Conservation (phyloP, 2,797 vertebrate genomes). For the Vireo griseus region DNA sequence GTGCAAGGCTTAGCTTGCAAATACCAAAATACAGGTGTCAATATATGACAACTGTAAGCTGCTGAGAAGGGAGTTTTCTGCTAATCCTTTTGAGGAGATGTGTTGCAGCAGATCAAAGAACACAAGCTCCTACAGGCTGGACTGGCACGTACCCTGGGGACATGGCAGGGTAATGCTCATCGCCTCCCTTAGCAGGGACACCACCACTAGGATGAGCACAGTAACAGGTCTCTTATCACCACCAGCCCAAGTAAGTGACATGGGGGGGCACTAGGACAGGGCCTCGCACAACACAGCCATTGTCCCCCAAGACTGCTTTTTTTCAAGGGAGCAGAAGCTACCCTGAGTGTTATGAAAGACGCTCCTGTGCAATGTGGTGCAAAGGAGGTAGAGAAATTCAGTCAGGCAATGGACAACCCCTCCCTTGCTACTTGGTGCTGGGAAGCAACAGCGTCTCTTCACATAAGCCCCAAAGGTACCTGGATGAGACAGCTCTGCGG, state of each 20-base stretch:
- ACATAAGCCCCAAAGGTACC: not conserved
- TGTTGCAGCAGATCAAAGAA: conserved; percentile 43
- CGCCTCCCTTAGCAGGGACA: not conserved
- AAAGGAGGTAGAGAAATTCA: not conserved
- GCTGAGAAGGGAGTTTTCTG: conserved; percentile 49
- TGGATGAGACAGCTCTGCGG: not conserved
- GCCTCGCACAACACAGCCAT: not conserved
- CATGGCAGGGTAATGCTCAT: not conserved
- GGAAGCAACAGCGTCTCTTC: not conserved
- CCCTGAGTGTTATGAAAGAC: not conserved
- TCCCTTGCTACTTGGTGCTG: not conserved
- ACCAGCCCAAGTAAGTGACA: not conserved
- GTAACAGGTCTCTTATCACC: not conserved
- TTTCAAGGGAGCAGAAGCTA: not conserved
- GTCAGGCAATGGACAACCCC: not conserved
- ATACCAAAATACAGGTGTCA: conserved; percentile 63
- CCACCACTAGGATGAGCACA: not conserved
- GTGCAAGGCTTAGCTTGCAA: conserved; percentile 41
- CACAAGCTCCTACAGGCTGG: not conserved
- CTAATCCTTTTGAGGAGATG: conserved; percentile 46
- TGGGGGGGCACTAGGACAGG: not conserved
- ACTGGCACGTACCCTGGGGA: not conserved
- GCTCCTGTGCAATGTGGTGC: not conserved
- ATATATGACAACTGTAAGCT: conserved; percentile 34
- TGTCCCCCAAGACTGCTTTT: too few species aligned